Conservation (phyloP, 2,888 invertebrate genomes). For the Trissolcus brochymenae region DNA sequence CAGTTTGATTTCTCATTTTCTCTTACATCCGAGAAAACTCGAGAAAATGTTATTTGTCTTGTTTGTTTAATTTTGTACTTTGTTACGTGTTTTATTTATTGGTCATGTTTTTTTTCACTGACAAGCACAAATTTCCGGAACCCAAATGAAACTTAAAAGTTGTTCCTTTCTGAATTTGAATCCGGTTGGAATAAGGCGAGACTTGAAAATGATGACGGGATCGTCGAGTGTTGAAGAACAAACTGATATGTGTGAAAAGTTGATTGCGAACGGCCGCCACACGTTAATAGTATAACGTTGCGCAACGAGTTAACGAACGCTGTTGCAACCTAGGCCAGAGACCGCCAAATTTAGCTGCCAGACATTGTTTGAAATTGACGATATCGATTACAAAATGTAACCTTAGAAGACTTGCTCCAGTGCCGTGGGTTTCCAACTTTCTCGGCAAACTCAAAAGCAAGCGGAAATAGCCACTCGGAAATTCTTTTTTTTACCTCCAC, state of each 20-base stretch:
- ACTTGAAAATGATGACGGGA: too few species aligned
- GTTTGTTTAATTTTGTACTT: neutral
- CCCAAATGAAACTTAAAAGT: neutral
- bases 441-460: too few species aligned
- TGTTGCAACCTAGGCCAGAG: conserved; percentile 64
- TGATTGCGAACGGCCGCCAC: conserved; percentile 37
- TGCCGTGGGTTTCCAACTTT: too few species aligned
- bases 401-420: conserved; percentile 36
- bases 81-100: too few species aligned
- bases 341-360: conserved; percentile 70
- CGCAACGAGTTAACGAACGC: conserved; percentile 70
- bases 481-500: too few species aligned
- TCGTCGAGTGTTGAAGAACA: conserved; percentile 11
- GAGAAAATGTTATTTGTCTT: neutral
- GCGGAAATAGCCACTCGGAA: too few species aligned
- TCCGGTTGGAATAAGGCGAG: neutral
- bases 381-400: conserved; percentile 72
- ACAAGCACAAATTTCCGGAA: neutral
- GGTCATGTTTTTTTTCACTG: neutral
- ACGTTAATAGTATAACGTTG: conserved; percentile 63
- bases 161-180: neutral
- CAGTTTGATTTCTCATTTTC: conserved; percentile 6
- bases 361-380: conserved; percentile 70
- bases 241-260: conserved; percentile 40
- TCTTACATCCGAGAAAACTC: too few species aligned